Conservation (phyloP, 2,113 vertebrate genomes). For the Rhizomys pruinosus region DNA sequence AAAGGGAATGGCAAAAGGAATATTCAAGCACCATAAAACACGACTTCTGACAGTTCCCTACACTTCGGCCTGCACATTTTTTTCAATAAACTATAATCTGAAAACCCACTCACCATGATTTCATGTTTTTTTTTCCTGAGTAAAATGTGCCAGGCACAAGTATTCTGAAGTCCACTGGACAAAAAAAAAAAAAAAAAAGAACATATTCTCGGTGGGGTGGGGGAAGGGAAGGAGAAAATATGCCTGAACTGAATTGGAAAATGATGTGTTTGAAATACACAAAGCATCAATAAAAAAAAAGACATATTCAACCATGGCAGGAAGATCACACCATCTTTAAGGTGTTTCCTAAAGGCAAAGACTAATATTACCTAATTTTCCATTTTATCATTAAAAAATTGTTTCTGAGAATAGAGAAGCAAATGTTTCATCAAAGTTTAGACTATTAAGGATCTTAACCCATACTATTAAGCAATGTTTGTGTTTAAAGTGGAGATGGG, state of each 20-base stretch:
- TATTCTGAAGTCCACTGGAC: conserved; percentile 52
- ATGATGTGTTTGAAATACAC: no score
- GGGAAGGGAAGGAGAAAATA: no score
- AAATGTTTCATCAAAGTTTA: conserved; percentile 53
- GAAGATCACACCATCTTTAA: conserved; percentile 37
- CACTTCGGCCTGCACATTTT: background rate
- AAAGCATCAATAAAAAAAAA: no score
- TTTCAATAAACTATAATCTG: background rate
- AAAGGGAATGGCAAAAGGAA: conserved; percentile 3
- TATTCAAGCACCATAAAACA: background rate
- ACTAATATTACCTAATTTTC: conserved; percentile 8
- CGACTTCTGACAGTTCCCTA: background rate
- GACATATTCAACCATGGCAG: conserved; percentile 30
- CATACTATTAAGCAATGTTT: conserved; percentile 45
- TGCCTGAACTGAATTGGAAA: no score
- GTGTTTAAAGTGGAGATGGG: background rate
- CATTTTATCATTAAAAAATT: background rate
- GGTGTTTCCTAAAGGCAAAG: conserved; percentile 34
- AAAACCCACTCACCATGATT: background rate
- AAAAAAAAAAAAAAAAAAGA: no score
- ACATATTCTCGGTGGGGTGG: no score
- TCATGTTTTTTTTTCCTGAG: background rate
- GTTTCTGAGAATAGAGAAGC: conserved; percentile 64
- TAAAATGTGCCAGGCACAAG: conserved; percentile 52
- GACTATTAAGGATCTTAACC: conserved; percentile 27